Conservation (phyloP, 2,888 invertebrate species). For the Eumerus sabulonum region DNA sequence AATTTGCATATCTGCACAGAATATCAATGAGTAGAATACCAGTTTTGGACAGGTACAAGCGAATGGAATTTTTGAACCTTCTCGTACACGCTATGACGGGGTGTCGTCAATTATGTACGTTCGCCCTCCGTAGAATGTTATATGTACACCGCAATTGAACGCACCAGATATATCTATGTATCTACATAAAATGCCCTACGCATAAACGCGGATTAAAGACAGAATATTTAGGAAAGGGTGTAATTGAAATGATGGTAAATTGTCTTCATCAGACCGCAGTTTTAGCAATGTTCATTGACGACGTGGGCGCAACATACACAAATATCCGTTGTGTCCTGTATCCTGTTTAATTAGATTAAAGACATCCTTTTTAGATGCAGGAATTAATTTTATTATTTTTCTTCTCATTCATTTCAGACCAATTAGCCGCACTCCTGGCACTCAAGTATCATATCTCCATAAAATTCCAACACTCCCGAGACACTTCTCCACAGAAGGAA, state of each 20-base stretch:
- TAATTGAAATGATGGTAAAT: too few species aligned
- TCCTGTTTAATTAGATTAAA: neutral
- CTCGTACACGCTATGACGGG: conserved; percentile 3
- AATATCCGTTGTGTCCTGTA: neutral
- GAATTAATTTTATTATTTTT: conserved; percentile 30
- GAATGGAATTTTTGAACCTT: too few species aligned
- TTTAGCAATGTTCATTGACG: conserved; percentile 46
- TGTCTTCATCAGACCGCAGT: neutral
- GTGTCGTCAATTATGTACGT: conserved; percentile 48
- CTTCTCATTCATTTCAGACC: conserved; percentile 72
- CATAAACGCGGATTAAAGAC: conserved; percentile 61
- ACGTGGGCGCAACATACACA: neutral
- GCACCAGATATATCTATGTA: conserved; percentile 15
- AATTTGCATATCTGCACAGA: conserved; percentile 71
- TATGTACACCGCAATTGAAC: too few species aligned
- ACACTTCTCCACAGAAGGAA: conserved; percentile 74
- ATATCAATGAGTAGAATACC: conserved; percentile 69
- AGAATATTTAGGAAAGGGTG: conserved; percentile 30
- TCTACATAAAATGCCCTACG: too few species aligned
- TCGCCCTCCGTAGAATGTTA: conserved; percentile 22
- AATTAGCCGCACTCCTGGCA: conserved; percentile 77
- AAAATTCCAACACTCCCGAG: conserved; percentile 77
- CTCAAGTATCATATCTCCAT: conserved; percentile 77
- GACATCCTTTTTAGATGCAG: neutral
- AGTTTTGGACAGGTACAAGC: conserved; percentile 60